Base-by-base conservation (phyloP, 1,140 invertebrate genomes). In the Drosophila navojoa region DNA sequence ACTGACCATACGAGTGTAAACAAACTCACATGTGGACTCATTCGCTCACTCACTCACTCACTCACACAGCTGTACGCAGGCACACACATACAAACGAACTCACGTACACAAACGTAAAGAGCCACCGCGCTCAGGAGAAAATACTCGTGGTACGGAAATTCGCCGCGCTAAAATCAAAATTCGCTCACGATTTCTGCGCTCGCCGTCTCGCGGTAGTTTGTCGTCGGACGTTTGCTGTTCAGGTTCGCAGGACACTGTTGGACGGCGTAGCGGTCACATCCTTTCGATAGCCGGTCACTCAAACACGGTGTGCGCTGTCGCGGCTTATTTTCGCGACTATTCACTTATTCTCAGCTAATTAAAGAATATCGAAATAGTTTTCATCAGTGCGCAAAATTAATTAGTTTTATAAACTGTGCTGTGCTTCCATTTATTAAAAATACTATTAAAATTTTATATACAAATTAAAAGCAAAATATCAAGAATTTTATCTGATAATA, bases 101-200 rank as follows among this genome's bases (percentile, higher is more conserved):
- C 45, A 15, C 32, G 44, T 62, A 67, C 35, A 66, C 82, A 15
- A 19, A 52, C 69, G 49, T 25, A 63, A 52, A 32, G 59, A 74
- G 81, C 53, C 71, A 53, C 47, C 67, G 79, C 70, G 71, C 70
- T 69, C 74, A 77, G 70, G 77, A 79, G 77, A 79, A 76, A 77
- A 71, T 45, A 59, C 62, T 67, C 54, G 76, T 81, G 68, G 78
- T 87, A 82, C 77, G 85, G 84, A 89, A 80, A 89, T 91, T 91
- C 90, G 90, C 90, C 90, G 90, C 81, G 90, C 77, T 82, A 82
- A 89, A 91, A 87, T 91, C 81, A 91, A 90, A 89, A 90, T 91
- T 90, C 90, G 87, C 79, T 82, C 81, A 91, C 80, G 77, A 57
- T 84, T 64, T 76, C 58, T 77, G 76, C 72, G 76, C 77, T 72